Conservation (phyloP, 2,888 invertebrate genomes). For the Drosophila prolongata region DNA sequence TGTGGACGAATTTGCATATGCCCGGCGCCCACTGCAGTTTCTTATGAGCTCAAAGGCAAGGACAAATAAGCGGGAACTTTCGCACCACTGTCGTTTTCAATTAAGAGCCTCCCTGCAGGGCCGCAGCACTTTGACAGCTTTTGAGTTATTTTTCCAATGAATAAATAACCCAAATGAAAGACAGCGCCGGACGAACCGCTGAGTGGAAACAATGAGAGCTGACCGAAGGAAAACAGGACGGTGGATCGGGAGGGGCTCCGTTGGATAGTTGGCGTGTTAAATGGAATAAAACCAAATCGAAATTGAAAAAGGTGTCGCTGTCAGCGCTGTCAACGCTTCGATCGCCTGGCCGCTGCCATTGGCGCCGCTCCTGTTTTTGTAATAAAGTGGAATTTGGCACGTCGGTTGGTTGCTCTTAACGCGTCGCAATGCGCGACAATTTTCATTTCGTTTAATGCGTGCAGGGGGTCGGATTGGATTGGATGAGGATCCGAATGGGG, state of each 20-base stretch:
- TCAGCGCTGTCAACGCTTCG: constrained; percentile 41
- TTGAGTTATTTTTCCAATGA: constrained; percentile 59
- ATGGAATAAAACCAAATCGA: constrained; percentile 75
- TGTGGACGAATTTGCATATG: neutral
- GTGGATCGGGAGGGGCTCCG: neutral
- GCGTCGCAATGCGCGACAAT: constrained; percentile 61
- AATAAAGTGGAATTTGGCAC: constrained; percentile 78
- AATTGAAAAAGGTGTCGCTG: constrained; percentile 77
- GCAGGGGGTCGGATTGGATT: constrained; percentile 40
- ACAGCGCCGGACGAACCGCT: constrained; percentile 20
- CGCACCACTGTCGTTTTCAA: constrained; percentile 54
- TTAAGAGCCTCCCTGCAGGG: constrained; percentile 47
- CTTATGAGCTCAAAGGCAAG: constrained; percentile 7
- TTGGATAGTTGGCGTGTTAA: constrained; percentile 59
- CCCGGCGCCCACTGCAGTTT: neutral
- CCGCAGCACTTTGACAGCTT: constrained; percentile 57
- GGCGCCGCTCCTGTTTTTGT: constrained; percentile 43
- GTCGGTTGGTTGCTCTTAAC: constrained; percentile 69
- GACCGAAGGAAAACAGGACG: neutral
- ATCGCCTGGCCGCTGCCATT: constrained; percentile 34
- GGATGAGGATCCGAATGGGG: constrained; percentile 3
- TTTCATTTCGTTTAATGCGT: constrained; percentile 77
- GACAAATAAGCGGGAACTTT: constrained; percentile 10
- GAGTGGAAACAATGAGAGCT: constrained; percentile 30
- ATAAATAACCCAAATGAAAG: constrained; percentile 46